A percentile compares a stretch with the other conserved stretches of the same genome.
phyloP scores from a whole-genome alignment of 2,797 vertebrate species.

The Oryzias sinensis region DNA sequence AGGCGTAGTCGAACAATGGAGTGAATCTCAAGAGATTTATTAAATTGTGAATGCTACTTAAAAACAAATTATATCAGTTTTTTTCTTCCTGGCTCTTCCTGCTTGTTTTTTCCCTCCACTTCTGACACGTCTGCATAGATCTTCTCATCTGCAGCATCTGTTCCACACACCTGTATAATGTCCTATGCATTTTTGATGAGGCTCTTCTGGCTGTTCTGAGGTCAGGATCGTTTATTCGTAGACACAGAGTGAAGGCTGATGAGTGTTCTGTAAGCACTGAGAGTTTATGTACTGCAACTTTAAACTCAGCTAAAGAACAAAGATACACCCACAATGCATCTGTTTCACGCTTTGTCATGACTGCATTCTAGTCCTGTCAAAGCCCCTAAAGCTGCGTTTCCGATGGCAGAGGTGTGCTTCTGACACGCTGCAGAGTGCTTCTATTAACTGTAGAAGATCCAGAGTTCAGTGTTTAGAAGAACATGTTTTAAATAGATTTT shows the following conservation, averaged over 20 bases:
- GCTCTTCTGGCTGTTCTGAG: conserved; percentile 49
- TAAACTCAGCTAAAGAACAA: too few species aligned
- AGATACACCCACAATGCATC: too few species aligned
- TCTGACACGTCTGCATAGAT: conserved; percentile 36
- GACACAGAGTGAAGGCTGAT: conserved; percentile 50
- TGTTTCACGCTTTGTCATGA: too few species aligned
- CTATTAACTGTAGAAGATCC: too few species aligned
- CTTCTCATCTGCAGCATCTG: conserved; percentile 30
- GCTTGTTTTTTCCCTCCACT: conserved; percentile 18
- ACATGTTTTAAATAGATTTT: too few species aligned
- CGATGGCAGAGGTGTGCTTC: too few species aligned
- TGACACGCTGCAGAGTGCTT: too few species aligned
- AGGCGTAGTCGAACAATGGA: conserved; percentile 24
- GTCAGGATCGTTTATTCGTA: conserved; percentile 44
- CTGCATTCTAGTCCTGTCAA: too few species aligned
- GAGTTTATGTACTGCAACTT: background rate
- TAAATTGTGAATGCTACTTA: background rate
- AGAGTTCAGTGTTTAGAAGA: too few species aligned
- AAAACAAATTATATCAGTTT: conserved; percentile 16
- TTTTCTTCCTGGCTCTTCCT: conserved; percentile 39
- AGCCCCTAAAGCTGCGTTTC: too few species aligned
- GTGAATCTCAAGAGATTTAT: conserved; percentile 7
- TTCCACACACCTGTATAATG: conserved; percentile 52
- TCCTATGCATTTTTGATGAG: conserved; percentile 65
- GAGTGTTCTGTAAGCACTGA: background rate